Evolutionary conservation across 2,113 vertebrate genomes (phyloP).

Genomic region (Cephalopterus ornatus): DNA sequence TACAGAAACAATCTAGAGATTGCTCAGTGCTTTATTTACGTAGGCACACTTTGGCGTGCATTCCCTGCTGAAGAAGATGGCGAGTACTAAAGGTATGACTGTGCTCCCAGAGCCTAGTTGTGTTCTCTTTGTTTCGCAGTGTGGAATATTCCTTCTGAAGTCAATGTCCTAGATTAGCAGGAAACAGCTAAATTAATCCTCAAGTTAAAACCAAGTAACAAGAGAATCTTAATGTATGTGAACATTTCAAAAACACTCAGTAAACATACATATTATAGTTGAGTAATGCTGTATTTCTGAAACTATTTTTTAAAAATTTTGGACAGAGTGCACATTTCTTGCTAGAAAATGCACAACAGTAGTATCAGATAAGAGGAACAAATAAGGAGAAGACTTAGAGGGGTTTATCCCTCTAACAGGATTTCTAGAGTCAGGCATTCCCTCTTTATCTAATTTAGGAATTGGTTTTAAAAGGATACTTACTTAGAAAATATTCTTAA

Average conservation of each 20-base stretch:
- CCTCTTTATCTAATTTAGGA: not conserved
- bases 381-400: not conserved
- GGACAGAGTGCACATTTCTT: not conserved
- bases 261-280: not conserved
- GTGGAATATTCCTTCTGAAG: not conserved
- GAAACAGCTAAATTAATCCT: not conserved
- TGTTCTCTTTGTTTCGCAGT: not conserved
- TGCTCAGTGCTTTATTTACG: not conserved
- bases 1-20: not conserved
- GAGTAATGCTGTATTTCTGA: not conserved
- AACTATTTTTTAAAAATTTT: not conserved
- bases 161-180: not conserved
- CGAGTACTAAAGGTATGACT: not conserved
- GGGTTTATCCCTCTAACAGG: not conserved
- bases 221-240: not conserved
- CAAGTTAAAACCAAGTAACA: not conserved
- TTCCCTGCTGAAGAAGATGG: not conserved
- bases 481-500: slow-evolving; percentile 8
- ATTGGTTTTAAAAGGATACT: not conserved
- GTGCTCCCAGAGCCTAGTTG: not conserved
- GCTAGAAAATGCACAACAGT: not conserved
- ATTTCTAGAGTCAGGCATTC: not conserved
- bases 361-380: not conserved
- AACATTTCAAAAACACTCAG: not conserved
- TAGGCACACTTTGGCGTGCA: not conserved